Conservation (phyloP, 2,888 invertebrate species). For the Blomia tropicalis region DNA sequence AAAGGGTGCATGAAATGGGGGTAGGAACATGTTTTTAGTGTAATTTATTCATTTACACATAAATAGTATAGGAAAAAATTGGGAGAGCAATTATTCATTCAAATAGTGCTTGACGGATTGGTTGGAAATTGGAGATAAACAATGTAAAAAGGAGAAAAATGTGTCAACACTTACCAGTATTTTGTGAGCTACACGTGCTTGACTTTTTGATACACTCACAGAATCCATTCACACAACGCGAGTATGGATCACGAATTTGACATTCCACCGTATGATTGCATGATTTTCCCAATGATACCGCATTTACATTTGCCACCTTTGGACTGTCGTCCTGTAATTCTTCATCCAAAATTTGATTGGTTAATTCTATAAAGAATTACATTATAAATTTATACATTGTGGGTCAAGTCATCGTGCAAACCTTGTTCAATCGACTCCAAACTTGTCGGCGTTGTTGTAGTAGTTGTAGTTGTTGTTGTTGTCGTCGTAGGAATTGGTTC, state of each 20-base stretch:
- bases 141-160: too few species aligned
- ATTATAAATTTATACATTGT: background rate
- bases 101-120: too few species aligned
- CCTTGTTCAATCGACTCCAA: too few species aligned
- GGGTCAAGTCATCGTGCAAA: too few species aligned
- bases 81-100: too few species aligned
- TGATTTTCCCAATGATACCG: slow-evolving; percentile 55
- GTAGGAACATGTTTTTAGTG: too few species aligned
- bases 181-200: slow-evolving; percentile 41
- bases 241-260: slow-evolving; percentile 56
- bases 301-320: background rate
- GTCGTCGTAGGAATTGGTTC: slow-evolving; percentile 3
- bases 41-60: too few species aligned
- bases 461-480: slow-evolving; percentile 9
- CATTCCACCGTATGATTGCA: slow-evolving; percentile 63
- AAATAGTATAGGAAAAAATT: too few species aligned
- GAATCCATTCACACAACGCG: slow-evolving; percentile 53
- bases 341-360: background rate
- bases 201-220: slow-evolving; percentile 53
- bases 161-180: slow-evolving; percentile 25
- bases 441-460: background rate
- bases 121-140: too few species aligned
- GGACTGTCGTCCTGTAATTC: slow-evolving; percentile 3
- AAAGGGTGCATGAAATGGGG: too few species aligned
- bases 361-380: background rate